Base-by-base conservation (phyloP, 2,113 vertebrate genomes). In the Hipposideros armiger region DNA sequence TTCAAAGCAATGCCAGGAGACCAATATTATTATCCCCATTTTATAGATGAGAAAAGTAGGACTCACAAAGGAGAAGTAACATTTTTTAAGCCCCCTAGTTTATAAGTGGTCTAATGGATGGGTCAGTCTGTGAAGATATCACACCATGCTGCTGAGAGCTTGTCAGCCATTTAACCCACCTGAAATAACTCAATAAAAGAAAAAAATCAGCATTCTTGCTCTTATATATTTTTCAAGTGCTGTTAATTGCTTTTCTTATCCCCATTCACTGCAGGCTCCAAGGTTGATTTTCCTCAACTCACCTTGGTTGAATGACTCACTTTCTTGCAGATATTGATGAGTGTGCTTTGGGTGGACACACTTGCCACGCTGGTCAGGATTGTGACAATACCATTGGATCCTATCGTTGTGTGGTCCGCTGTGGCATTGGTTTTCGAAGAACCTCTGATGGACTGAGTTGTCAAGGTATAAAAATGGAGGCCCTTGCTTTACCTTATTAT, bases 361-460 rank as follows among this genome's bases (percentile, higher is more conserved):
- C 95, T 70, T 99, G 99, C 97, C 99, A 95, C 0, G 84, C 96
- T 0, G 99, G 98, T 76, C 99, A 99, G 97, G 99, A 99, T 91
- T 99, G 99, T 42, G 98, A 99, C 96, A 99, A 99, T 93, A 97
- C 98, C 24, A 98, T 99, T 9, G 99, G 99, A 45, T 99, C 99
- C 0, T 99, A 99, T 97, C 99, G 97, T 26, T 99, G 99, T 36
- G 97, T 99, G 83, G 98, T 99, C 64, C 98, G 97, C 2, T 99
- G 99, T 64, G 99, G 99, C 56, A 96, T 42, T 0, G 99, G 99
- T 91, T 99, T 99, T 96, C 98, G 98, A 92, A 98, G 99, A 95
- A 99, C 99, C 0, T 95, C 98, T 1, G 99, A 99, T 56, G 99
- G 99, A 54, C 97, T 99, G 66, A 98, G 98, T 96, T 99, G 99